Evolutionary conservation across 2,113 vertebrate species (phyloP).

Genomic region (Brachyhypopomus occidentalis): DNA sequence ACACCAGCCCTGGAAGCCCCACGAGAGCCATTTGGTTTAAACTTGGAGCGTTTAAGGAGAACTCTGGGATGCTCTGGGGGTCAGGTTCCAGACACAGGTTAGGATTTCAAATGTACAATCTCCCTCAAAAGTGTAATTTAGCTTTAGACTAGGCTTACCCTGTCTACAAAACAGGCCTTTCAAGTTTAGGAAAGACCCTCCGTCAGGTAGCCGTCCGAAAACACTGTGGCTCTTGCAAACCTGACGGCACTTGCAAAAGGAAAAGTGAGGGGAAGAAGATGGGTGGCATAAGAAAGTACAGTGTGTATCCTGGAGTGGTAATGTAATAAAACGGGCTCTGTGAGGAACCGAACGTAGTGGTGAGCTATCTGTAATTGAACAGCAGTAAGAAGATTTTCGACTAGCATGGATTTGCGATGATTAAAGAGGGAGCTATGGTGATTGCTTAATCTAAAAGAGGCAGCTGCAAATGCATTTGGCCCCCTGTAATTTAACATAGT

Average conservation of each 20-base stretch:
- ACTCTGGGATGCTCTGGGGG: background rate
- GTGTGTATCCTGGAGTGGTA: background rate
- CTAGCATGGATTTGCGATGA: constrained; percentile 24
- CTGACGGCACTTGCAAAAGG: background rate
- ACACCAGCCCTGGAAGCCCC: no score
- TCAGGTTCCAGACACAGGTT: background rate
- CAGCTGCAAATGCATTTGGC: constrained; percentile 33
- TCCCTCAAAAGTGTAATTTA: constrained; percentile 9
- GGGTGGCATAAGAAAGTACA: constrained; percentile 1
- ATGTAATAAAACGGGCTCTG: constrained; percentile 31
- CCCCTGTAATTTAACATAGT: constrained; percentile 41
- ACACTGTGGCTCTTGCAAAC: background rate
- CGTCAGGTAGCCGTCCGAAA: background rate
- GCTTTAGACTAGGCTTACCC: background rate
- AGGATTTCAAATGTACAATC: background rate
- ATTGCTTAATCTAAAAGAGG: constrained; percentile 41
- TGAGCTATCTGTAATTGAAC: background rate
- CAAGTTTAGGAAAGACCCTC: constrained; percentile 3
- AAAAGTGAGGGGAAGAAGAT: background rate
- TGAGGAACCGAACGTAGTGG: constrained; percentile 4
- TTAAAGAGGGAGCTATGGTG: constrained; percentile 45
- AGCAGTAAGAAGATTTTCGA: constrained; percentile 5
- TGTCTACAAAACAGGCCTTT: constrained; percentile 24
- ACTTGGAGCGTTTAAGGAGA: background rate
- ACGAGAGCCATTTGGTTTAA: background rate